Base-by-base conservation (phyloP, 2,113 vertebrate species). In the Gambusia affinis region DNA sequence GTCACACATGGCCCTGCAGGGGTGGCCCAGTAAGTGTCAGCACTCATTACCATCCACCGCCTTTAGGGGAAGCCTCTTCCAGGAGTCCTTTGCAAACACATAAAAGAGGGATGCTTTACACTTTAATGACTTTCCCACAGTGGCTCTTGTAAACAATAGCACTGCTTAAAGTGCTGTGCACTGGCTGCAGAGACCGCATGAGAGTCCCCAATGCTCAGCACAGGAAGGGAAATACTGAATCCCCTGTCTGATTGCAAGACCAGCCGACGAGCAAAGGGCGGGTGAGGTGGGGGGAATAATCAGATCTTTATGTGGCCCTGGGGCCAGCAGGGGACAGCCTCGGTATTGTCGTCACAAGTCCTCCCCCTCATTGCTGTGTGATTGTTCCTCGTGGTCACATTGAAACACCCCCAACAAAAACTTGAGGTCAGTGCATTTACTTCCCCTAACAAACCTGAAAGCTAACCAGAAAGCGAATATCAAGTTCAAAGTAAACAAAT, bases 41-140 rank as follows among this genome's bases (percentile, higher is more conserved):
- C 80, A 73, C 89, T 92, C 91, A 91, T 93, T 91, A 91, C 44
- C 87, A 75, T 92, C 85, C 79, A 65, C 68, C 11, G 70, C 79
- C 51, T 86, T 84, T 76, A 35, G 75, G 76, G 81, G 86, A 85
- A 76, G 81, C 77, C 91, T 89, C 84, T 90, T 92, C 88, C 83
- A 91, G 74, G 81, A 87, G 70, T 86, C 88, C 79, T 79, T 84
- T 84, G 83, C 78, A 88, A 83, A 72, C 8, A 90, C 85, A 88
- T 78, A 90, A 93, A 92, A 85, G 88, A 70, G 90, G 67, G 89
- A 91, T 88, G 86, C 90, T 93, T 92, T 92, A 88, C 92, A 94
- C 92, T 93, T 95, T 91, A 94, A 94, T 94, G 91, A 92, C 93
- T 93, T 95, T 95, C 94, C 94, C 94, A 95, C 93, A 95, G 92